Base-by-base conservation (phyloP, 1,140 invertebrate species). In the Battus philenor region DNA sequence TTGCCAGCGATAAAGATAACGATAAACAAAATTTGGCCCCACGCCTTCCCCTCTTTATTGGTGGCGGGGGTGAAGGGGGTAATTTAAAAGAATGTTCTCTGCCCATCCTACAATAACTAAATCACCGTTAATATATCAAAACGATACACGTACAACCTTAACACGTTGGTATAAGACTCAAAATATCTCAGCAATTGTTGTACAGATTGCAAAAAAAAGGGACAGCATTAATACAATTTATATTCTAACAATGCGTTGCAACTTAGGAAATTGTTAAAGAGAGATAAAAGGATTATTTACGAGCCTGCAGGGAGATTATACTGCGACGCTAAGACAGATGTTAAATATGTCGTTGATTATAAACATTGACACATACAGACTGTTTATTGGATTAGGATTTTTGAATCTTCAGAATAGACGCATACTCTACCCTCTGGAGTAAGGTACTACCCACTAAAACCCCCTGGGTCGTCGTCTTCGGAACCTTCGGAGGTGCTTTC, bases 231-330 rank as follows among this genome's bases (percentile, higher is more conserved):
- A 45, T 38, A 65, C 78, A 73, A 81, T 84, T 81, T 84, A 81
- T 84, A 77, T 76, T 70, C 72, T 60, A 59, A 55, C 61, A 68
- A 80, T 69, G 76, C 66, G 70, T 78, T 79, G 72, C 72, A 76
- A 59, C 78, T 74, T 74, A 79, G 69, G 73, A 76, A 84, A 84
- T 84, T 81, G 75, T 84, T 84, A 78, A 81, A 79, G 75, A 75
- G 68, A 77, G 76, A 80, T 83, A 83, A 80, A 69, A 73, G 70
- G 56, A 59, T 63, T 83, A 75, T 80, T 78, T 80, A 74, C 70
- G 73, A n/a, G n/a, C n/a, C n/a, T n/a, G n/a, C 76, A 67, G 69
- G 65, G 64, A 67, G 61, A 64, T 60, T 61, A 54, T 54, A 64
- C 49, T 52, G 44, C 33, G 26, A 43, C 52, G 54, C 54, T 44